Evolutionary conservation across 2,113 vertebrate species (phyloP).

Genomic region (Petromus typicus): DNA sequence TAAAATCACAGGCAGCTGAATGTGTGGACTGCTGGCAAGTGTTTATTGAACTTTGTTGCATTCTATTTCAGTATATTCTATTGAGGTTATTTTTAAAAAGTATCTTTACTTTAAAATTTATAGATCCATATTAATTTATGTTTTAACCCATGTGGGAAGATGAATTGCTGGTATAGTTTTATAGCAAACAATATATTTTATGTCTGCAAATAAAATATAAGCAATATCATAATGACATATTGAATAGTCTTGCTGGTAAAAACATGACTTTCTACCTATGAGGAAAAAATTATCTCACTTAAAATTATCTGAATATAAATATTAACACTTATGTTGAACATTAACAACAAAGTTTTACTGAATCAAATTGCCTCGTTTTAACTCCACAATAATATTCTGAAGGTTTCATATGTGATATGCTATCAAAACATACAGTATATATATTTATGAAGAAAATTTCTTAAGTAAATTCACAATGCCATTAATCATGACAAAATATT

Average conservation of each 20-base stretch:
- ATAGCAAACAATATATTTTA: not conserved
- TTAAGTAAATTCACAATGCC: not conserved
- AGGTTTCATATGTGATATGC: not conserved
- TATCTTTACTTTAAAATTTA: constrained; percentile 43
- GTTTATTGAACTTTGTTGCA: not conserved
- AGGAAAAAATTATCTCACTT: constrained; percentile 30
- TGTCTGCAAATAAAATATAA: constrained; percentile 1
- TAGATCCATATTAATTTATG: not conserved
- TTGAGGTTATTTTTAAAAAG: not conserved
- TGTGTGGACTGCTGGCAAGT: not conserved
- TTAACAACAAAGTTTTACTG: constrained; percentile 18
- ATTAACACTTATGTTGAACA: constrained; percentile 7
- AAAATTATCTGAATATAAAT: not conserved
- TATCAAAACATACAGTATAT: not conserved
- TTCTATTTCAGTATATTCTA: not conserved
- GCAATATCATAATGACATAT: constrained; percentile 7
- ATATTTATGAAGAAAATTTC: not conserved
- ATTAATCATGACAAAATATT: not conserved
- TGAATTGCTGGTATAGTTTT: not conserved
- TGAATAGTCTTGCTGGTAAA: constrained; percentile 14
- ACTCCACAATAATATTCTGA: not conserved
- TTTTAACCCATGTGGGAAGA: not conserved
- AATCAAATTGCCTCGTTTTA: not conserved
- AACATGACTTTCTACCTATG: not conserved
- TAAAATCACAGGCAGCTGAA: constrained; percentile 18